Conservation (phyloP, 2,113 vertebrate genomes). For the Gambusia affinis region DNA sequence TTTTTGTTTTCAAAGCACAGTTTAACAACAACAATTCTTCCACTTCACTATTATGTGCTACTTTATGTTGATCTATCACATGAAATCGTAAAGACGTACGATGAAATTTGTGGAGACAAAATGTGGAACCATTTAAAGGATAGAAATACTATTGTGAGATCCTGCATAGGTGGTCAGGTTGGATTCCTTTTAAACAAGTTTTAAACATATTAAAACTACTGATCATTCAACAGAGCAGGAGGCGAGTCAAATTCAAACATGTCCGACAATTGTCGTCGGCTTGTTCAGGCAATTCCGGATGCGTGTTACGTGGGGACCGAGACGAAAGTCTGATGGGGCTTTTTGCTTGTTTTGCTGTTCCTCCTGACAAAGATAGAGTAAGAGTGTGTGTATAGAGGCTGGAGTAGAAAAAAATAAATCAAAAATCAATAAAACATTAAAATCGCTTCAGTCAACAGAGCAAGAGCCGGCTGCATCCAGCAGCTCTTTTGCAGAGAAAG, state of each 20-base stretch:
- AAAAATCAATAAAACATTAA: conserved; percentile 81
- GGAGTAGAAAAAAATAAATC: conserved; percentile 69
- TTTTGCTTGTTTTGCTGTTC: conserved; percentile 62
- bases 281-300: conserved; percentile 39
- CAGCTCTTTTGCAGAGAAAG: conserved; percentile 55
- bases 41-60: too few relatives aligned
- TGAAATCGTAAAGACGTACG: too few relatives aligned
- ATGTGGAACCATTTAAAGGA: not conserved
- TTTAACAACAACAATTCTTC: too few relatives aligned
- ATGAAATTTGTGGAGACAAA: not conserved
- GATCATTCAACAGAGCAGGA: conserved; percentile 45
- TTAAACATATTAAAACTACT: conserved; percentile 3
- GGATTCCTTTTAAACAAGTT: conserved; percentile 9
- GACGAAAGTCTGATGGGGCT: conserved; percentile 27
- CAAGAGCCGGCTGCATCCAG: conserved; percentile 67
- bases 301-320: conserved; percentile 20
- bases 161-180: conserved; percentile 12
- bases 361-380: conserved; percentile 65
- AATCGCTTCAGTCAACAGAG: conserved; percentile 75
- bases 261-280: conserved; percentile 19
- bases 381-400: conserved; percentile 64
- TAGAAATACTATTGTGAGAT: not conserved
- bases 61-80: too few relatives aligned
- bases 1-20: too few relatives aligned
- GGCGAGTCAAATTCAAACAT: conserved; percentile 45